Percentiles rank a stretch among this genome's conserved stretches.
Evolutionary conservation across 2,888 invertebrate species (phyloP).

Genomic region (Cenopis cana): DNA sequence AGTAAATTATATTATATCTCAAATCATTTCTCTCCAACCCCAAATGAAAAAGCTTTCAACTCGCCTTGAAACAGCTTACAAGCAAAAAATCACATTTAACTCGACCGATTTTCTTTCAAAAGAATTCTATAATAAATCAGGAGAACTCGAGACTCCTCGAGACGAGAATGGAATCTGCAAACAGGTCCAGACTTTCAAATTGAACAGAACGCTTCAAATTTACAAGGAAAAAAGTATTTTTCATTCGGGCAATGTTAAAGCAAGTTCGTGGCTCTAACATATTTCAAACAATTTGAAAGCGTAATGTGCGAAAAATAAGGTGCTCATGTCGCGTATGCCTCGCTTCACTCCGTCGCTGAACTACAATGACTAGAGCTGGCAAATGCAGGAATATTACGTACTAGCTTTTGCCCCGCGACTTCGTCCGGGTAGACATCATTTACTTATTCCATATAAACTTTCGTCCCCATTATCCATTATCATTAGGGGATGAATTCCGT

Average conservation of each 20-base stretch:
- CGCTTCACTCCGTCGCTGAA: conserved; percentile 47
- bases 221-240: conserved; percentile 34
- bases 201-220: conserved; percentile 30
- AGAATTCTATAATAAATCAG: conserved; percentile 37
- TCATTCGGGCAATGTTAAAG: conserved; percentile 53
- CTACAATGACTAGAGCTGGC: conserved; percentile 53
- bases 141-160: conserved; percentile 35
- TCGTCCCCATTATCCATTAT: no score
- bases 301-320: conserved; percentile 83
- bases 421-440: no score
- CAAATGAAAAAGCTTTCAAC: conserved; percentile 11
- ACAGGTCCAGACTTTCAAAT: conserved; percentile 39
- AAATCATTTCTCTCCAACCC: background rate
- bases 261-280: conserved; percentile 71
- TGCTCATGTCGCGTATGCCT: conserved; percentile 62
- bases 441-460: no score
- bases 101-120: conserved; percentile 31
- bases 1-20: background rate
- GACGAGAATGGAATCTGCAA: conserved; percentile 32
- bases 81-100: conserved; percentile 22
- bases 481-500: no score
- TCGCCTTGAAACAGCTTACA: conserved; percentile 25
- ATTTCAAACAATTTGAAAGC: conserved; percentile 81
- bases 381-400: background rate
- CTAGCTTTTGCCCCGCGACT: no score